Percentiles rank a stretch among this genome's conserved stretches.
Evolutionary conservation across 2,113 vertebrate genomes (phyloP).

Genomic region (Cyphomyrus plagiostoma): DNA sequence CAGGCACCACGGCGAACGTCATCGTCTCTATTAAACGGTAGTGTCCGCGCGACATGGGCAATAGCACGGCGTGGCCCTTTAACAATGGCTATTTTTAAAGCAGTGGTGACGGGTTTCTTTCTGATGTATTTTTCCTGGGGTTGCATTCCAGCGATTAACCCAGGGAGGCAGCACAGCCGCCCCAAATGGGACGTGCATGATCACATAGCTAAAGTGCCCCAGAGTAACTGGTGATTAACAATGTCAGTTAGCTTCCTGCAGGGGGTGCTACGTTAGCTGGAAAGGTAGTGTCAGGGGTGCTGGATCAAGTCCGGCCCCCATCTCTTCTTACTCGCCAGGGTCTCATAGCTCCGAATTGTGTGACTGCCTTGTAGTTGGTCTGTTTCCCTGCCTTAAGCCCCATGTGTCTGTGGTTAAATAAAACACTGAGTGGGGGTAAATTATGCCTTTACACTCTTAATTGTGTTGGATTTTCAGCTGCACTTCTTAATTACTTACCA

Average conservation of each 20-base stretch:
- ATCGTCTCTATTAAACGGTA: conserved; percentile 4
- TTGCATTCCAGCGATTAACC: not conserved
- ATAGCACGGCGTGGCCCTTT: not conserved
- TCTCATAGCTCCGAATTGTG: not conserved
- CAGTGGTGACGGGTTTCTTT: not conserved
- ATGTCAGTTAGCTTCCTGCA: not conserved
- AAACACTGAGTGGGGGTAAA: not conserved
- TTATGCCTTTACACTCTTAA: not conserved
- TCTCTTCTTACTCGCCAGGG: not conserved
- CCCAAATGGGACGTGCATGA: not conserved
- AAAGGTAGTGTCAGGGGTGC: not conserved
- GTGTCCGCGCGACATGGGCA: conserved; percentile 15
- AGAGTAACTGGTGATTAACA: not conserved
- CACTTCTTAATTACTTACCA: not conserved
- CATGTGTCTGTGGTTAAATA: not conserved
- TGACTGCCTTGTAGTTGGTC: not conserved
- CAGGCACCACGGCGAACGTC: conserved; percentile 12
- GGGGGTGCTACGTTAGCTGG: not conserved
- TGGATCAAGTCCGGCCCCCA: not conserved
- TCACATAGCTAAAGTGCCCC: not conserved
- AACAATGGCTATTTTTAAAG: not conserved
- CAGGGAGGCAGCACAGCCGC: not conserved
- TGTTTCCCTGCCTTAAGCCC: not conserved
- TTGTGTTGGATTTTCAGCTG: not conserved
- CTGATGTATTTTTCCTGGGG: not conserved